Base-by-base conservation (phyloP, 2,797 vertebrate species). In the Acestrorhynchus altus region DNA sequence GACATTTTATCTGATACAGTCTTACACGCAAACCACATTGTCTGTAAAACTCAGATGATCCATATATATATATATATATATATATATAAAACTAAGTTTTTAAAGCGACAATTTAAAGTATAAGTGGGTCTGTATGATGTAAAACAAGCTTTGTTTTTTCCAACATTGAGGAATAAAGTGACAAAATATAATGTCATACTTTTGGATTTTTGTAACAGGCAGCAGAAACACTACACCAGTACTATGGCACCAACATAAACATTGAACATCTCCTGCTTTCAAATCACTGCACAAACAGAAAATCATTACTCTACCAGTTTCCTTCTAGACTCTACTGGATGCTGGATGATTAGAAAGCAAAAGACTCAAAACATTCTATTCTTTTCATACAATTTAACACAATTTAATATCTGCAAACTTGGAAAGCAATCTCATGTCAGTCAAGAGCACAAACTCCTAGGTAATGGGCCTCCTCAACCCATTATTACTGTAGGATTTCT, bases 371-470 rank as follows among this genome's bases (percentile, higher is more conserved):
- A 31, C 54, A 6, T 42, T 12, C 4, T n/a, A 9, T 5, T 42
- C n/a, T 40, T 44, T 51, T 56, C 22, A 49, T 46, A 49, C 39
- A 10, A 35, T 64, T 64, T 26, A 24, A 64, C 8, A 35, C 9
- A 18, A 39, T 35, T 39, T 42, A 63, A 64, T 59, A 47, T 66
- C 40, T 63, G 24, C 59, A n/a, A n/a, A n/a, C n/a, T 44, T 47
- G 22, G 44, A 72, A 73, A 26, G 20, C 20, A 79, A 74, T 57
- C 52, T 51, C 7, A 67, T 24, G 10, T 60, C 52, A 68, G 20
- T 72, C 77, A 74, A n/a, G 16, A 22, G 24, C 47, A 52, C 35
- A 81, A 57, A 40, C 72, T 72, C 49, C 56, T 68, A 57, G 18
- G 8, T 68, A 67, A 76, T 56, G 67, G 42, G 16, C 31, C 16